Evolutionary conservation across 2,113 vertebrate genomes (phyloP).

Genomic region (Bombycilla garrulus): DNA sequence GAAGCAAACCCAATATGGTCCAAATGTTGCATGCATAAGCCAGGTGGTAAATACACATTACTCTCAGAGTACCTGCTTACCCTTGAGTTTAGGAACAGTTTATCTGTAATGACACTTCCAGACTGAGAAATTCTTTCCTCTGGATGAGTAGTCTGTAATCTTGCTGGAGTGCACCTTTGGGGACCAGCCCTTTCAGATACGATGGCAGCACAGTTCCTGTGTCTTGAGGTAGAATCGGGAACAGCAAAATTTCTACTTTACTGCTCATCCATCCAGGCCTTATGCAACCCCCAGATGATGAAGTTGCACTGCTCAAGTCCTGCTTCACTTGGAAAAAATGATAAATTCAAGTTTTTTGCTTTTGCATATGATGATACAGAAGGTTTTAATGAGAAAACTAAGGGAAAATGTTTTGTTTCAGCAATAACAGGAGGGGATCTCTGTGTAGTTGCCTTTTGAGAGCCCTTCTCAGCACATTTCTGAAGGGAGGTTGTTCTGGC

Average conservation of each 20-base stretch:
- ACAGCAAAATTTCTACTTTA: neutral
- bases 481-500: neutral
- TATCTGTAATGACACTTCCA: neutral
- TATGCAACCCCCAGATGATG: neutral
- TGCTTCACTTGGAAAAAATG: neutral
- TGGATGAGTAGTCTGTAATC: neutral
- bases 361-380: neutral
- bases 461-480: neutral
- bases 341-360: neutral
- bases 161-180: neutral
- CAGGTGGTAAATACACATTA: constrained; percentile 11
- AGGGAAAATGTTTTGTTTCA: neutral
- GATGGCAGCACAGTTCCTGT: neutral
- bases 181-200: neutral
- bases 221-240: neutral
- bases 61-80: constrained; percentile 19
- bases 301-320: neutral
- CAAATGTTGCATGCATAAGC: neutral
- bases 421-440: neutral
- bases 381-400: neutral
- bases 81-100: neutral
- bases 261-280: neutral
- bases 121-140: neutral
- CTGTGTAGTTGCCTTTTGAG: neutral
- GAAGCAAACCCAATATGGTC: neutral